Base-by-base conservation (phyloP, 2,888 invertebrate species). In the Halictus quadricinctus region DNA sequence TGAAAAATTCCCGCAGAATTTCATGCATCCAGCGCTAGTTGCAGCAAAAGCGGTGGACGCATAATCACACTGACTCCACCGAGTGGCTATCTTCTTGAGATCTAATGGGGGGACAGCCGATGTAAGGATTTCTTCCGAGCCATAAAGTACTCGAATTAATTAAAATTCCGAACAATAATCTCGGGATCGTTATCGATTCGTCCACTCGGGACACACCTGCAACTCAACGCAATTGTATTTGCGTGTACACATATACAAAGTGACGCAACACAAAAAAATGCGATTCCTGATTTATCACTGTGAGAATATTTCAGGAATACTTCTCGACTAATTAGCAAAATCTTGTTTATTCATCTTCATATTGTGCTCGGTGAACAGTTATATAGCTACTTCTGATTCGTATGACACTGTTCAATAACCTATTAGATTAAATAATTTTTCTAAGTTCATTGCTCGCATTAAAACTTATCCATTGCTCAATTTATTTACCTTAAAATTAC, bases 101-200 rank as follows among this genome's bases (percentile, higher is more conserved):
- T 60, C 64, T 69, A 3, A 41, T 3, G 7, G 48, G 72, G 54
- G n/a, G 29, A 25, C 15, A 66, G 25, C 18, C 43, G 66, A 73
- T 46, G 69, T 21, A 54, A n/a, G 50, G 60, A 75, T 64, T 81
- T 72, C 46, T 64, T 64, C 29, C 60, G n/a, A 54, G n/a, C 15
- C 43, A 15, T 72, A 15, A 66, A 41, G 64, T 54, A 60, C n/a
- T 29, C 18, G 41, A 70, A 21, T 46, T 83, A 77, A 83, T 83
- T 77, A 83, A 83, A 76, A 83, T 83, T 82, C 83, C 75, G 46
- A 36, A 58, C 72, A 79, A 79, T 84, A 58, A 84, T 58, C 58
- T 21, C 15, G 18, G 43, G 70, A 76, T 78, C 77, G 70, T 12
- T 29, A 70, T 21, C 76, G 84, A 70, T 77, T 76, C 70, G 76